phyloP scores from a whole-genome alignment of 2,888 invertebrate genomes.

The Meiosimyza decipiens region DNA sequence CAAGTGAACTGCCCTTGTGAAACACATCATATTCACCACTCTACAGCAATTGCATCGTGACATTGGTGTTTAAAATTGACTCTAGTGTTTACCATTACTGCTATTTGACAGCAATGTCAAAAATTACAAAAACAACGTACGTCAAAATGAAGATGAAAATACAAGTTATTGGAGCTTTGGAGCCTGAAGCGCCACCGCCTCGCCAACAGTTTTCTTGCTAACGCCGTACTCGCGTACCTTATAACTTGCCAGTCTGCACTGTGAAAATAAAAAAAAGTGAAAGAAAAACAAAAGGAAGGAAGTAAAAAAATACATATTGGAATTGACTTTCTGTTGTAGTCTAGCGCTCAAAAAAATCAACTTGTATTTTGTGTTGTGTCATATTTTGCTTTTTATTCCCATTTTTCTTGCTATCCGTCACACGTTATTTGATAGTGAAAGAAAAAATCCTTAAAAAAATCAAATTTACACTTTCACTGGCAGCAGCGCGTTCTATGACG shows the following conservation, averaged over 20 bases:
- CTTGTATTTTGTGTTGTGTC: slow-evolving; percentile 21
- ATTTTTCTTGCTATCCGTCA: background rate
- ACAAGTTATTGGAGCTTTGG: background rate
- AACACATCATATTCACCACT: no score
- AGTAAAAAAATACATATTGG: no score
- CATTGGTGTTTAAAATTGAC: no score
- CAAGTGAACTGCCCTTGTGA: no score
- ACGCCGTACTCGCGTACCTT: no score
- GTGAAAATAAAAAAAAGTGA: no score
- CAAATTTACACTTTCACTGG: background rate
- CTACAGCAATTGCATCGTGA: no score
- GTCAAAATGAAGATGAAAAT: slow-evolving; percentile 3
- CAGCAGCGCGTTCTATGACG: background rate
- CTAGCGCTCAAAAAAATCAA: slow-evolving; percentile 1
- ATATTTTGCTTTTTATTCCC: slow-evolving; percentile 2
- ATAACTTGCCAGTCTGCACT: no score
- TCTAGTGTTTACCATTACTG: background rate
- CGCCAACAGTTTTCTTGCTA: no score
- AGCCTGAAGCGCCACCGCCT: background rate
- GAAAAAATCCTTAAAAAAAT: background rate
- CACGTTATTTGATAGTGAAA: slow-evolving; percentile 10
- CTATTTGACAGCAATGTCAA: slow-evolving; percentile 13
- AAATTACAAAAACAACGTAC: slow-evolving; percentile 19
- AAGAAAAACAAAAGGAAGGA: no score
- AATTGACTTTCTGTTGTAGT: background rate